Conservation (phyloP, 2,113 vertebrate species). For the Odontophorus gujanensis region DNA sequence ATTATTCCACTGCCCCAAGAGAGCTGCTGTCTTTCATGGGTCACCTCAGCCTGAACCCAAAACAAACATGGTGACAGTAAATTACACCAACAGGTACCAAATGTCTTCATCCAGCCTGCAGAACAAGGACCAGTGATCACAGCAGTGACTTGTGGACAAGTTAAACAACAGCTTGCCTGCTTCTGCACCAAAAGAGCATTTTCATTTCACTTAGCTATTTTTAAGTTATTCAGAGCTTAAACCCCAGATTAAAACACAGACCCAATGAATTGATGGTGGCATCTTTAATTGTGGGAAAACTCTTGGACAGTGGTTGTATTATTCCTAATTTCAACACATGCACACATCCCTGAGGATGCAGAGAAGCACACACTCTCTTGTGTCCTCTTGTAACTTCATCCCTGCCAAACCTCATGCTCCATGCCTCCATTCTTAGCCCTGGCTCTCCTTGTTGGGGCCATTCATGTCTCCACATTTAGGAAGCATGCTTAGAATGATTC, state of each 20-base stretch:
- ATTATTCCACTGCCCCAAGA: slow-evolving; percentile 59
- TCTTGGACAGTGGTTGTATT: background rate
- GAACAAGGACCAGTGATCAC: background rate
- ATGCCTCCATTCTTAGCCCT: background rate
- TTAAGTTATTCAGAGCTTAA: background rate
- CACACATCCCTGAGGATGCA: background rate
- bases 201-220: background rate
- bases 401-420: accelerated
- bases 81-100: slow-evolving; percentile 64
- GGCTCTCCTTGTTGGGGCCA: background rate
- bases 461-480: background rate
- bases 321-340: background rate
- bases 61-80: slow-evolving; percentile 64
- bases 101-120: slow-evolving; percentile 51
- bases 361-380: background rate
- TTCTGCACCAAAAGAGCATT: background rate
- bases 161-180: background rate
- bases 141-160: background rate
- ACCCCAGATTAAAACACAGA: background rate
- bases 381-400: no score
- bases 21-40: slow-evolving; percentile 63
- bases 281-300: background rate
- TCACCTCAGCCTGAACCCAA: slow-evolving; percentile 67
- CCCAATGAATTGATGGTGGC: no score
- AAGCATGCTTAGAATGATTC: background rate